Evolutionary conservation across 2,797 vertebrate species (phyloP), one percentile per base, ranked within the genome.

Genomic region (Galaxias olidus): DNA sequence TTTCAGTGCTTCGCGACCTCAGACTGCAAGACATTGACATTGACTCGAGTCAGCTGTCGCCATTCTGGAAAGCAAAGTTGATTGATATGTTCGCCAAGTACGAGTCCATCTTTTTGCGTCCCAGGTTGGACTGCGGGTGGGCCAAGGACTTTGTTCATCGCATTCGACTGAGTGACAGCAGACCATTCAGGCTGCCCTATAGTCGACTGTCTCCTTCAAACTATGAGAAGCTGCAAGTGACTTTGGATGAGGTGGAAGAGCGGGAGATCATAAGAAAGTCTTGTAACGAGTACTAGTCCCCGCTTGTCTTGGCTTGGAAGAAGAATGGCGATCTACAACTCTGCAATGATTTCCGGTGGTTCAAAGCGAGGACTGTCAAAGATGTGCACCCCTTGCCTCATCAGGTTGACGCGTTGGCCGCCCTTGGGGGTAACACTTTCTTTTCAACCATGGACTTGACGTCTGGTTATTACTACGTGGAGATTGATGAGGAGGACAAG

Each of bases 361-460:
- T 79, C 1, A 79, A 74, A 6, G 61, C 65, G 0, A 18, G 45
- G 17, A 81, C 59, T 0, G 4, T 75, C 20, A 54, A 40, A 14
- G 52, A 54, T 15, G 20, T 6, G 1, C 20, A 55, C 19, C 53
- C 53, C 8, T 13, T 55, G 53, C 53, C 53, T 7, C 8, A 55
- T 40, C 53, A 55, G 11, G 50, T 11, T 0, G 50, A 52, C 20
- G 17, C 17, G n/a, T 18, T 78, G 3, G 61, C 69, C 0, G 70
- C 67, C 0, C 19, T 76, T 6, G 71, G 69, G 0, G 69, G 69
- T 1, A 78, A 71, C 42, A 61, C 50, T 13, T 55, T 40, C 18
- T 75, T 73, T 1, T 72, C 71, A 0, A 74, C 40, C 4, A 77
- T 77, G 71, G 72, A 77, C 4, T 10, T 82, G 10, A 79, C 77